phyloP scores from a whole-genome alignment of 2,888 invertebrate species.

The Tipula helvola region DNA sequence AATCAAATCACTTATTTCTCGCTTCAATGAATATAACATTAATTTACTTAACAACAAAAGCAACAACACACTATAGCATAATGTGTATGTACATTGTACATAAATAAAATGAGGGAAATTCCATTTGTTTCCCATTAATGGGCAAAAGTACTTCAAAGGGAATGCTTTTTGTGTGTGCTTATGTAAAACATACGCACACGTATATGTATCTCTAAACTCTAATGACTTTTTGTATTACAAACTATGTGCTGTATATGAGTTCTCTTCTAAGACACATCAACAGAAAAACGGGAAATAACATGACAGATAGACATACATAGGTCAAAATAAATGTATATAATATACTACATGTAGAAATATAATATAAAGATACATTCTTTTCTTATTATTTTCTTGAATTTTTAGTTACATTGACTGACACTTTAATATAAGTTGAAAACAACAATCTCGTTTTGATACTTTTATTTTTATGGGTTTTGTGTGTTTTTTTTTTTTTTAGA shows the following conservation, averaged over 20 bases:
- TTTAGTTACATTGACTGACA: slow-evolving; percentile 4
- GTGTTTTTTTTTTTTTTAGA: background rate
- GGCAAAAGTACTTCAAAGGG: background rate
- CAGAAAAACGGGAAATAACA: background rate
- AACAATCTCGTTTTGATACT: slow-evolving; percentile 4
- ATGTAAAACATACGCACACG: background rate
- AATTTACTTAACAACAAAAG: background rate
- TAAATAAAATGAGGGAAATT: background rate
- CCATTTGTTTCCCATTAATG: background rate
- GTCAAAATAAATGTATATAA: background rate
- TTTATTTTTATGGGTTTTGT: background rate
- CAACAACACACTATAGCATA: background rate
- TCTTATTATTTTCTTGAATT: background rate
- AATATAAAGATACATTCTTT: background rate
- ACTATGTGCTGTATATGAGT: background rate
- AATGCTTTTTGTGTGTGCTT: background rate
- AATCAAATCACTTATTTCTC: slow-evolving; percentile 4
- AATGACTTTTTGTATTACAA: background rate
- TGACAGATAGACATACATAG: background rate
- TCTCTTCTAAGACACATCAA: background rate
- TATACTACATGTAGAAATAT: background rate
- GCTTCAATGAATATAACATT: background rate
- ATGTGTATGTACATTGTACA: background rate
- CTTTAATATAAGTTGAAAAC: slow-evolving; percentile 4
- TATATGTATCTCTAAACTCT: background rate